Percentiles rank a stretch among this genome's conserved stretches.
Conservation (phyloP, 2,797 vertebrate genomes). For the Nasua narica region DNA sequence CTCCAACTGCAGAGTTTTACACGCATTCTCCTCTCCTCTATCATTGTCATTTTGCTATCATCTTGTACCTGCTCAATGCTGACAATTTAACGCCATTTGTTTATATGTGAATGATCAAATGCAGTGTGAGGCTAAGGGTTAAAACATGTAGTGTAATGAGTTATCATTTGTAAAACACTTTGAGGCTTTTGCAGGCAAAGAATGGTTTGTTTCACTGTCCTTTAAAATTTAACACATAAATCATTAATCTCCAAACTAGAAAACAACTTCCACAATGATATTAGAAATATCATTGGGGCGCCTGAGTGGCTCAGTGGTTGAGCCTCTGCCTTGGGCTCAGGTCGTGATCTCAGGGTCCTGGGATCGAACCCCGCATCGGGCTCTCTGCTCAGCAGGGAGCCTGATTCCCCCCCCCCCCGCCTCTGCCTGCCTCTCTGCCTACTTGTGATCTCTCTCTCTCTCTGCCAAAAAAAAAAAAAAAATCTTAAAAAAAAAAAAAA, state of each 20-base stretch:
- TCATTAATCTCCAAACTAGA: not conserved
- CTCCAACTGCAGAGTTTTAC: not conserved
- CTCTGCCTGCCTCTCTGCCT: too few species aligned
- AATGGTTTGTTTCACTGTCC: not conserved
- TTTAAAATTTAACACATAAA: conserved; percentile 22
- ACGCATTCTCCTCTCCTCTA: not conserved
- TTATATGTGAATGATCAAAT: not conserved
- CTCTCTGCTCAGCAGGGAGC: too few species aligned
- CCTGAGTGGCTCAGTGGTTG: too few species aligned
- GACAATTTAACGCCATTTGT: not conserved
- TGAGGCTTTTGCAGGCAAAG: not conserved
- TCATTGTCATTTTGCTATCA: not conserved
- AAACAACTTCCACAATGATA: not conserved
- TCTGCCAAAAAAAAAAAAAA: too few species aligned
- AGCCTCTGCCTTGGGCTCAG: too few species aligned
- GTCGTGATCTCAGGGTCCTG: too few species aligned
- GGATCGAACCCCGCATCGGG: too few species aligned
- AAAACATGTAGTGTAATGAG: not conserved
- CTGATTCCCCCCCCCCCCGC: too few species aligned
- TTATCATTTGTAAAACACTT: not conserved
- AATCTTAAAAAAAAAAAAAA: too few species aligned
- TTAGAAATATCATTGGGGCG: too few species aligned
- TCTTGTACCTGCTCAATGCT: not conserved
- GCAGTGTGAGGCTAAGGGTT: not conserved
- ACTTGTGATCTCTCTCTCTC: too few species aligned